Evolutionary conservation across 2,113 vertebrate species (phyloP).

Genomic region (Sebastes schlegelii): DNA sequence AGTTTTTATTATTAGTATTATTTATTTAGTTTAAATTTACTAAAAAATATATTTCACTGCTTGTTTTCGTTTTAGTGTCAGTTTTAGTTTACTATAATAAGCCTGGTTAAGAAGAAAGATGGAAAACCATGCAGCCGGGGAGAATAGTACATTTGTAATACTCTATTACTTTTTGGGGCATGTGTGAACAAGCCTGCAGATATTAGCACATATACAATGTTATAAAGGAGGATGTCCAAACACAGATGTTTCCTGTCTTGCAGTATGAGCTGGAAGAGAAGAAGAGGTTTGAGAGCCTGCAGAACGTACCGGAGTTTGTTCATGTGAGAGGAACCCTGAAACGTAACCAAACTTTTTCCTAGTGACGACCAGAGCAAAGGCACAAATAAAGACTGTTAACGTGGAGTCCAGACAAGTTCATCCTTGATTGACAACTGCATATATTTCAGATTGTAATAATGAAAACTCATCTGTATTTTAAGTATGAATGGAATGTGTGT

Average conservation of each 20-base stretch:
- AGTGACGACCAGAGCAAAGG: not conserved
- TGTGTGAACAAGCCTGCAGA: not conserved
- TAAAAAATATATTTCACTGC: no score
- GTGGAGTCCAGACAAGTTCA: not conserved
- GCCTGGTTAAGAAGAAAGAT: no score
- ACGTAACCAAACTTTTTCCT: constrained; percentile 36
- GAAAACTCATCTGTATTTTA: not conserved
- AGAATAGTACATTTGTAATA: not conserved
- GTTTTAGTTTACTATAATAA: no score
- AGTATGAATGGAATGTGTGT: not conserved
- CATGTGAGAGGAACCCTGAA: constrained; percentile 70
- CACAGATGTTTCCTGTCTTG: constrained; percentile 25
- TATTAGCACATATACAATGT: not conserved
- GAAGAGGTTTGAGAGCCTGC: constrained; percentile 26
- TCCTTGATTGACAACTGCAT: not conserved
- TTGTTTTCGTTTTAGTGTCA: no score
- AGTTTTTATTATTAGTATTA: no score
- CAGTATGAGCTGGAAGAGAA: constrained; percentile 71
- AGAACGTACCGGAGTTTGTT: constrained; percentile 74
- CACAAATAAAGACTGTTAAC: not conserved
- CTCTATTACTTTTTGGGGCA: not conserved
- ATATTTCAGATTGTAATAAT: not conserved
- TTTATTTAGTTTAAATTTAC: no score
- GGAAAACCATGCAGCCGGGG: not conserved
- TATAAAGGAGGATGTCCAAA: not conserved